Base-by-base conservation (phyloP, 2,888 invertebrate genomes). In the Drosophila ezoana region DNA sequence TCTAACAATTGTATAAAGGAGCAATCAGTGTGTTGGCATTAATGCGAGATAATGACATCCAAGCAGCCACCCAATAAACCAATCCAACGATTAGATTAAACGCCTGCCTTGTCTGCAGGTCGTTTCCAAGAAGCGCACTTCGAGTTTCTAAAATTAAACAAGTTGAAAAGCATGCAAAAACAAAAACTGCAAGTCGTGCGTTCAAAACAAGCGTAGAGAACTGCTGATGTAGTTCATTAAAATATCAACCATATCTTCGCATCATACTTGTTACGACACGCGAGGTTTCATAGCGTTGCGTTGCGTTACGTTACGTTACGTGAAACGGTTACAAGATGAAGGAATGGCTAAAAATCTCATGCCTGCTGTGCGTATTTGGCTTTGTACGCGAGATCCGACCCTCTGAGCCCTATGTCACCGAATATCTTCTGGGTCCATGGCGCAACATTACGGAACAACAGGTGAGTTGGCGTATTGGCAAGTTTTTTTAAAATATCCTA, bases 311-410 rank as follows among this genome's bases (percentile, higher is more conserved):
- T 61, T 28, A 18, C 16, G 40, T 62, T 59, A 73, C 54, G 54
- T 76, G 37, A 40, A 51, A 47, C 63, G 28, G 38, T 47, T 44
- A 35, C 43, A 74, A 58, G n/a, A 92, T 92, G 92, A 85, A 91
- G 76, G 87, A 93, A 80, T 97, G 97, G 97, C 90, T 95, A 32
- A 94, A 93, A 90, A 94, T 96, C 56, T 96, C 96, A 0, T 92
- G 95, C 33, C 91, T 96, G 52, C 92, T 97, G 28, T 96, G 97
- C 88, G 92, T 95, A 40, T 97, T 97, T 90, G 97, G 97, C 9
- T 95, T 96, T 79, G 92, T 97, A 38, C 95, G 97, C 74, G 97
- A 97, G 91, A 95, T 97, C 57, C 93, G 97, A n/a, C 97, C 97
- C 0, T 96, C 96, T 0, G 97, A 97, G 87, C 96, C 97, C 0